Evolutionary conservation across 2,797 vertebrate genomes (phyloP), one percentile per base, ranked within the genome.

Genomic region (Phrynocephalus forsythii): DNA sequence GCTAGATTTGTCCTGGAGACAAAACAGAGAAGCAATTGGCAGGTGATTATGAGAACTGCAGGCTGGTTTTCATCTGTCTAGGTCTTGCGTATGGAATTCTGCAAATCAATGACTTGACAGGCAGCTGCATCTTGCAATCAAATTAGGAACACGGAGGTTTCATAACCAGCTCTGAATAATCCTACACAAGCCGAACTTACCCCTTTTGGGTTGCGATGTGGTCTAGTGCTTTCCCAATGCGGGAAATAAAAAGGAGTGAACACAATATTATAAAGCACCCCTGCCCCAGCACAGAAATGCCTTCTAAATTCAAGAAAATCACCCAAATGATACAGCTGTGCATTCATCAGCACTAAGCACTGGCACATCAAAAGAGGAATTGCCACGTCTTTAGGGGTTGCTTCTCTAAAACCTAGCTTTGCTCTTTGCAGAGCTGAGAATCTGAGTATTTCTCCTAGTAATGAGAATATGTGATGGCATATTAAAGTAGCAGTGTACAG

Each of bases 21-120:
- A 87, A 81, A 87, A 66, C 48, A 89, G 77, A 88, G 44, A 63
- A 90, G 44, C 79, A 94, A 93, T 81, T 94, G 77, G 75, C 71
- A 87, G 81, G 87, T 38, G 6, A 86, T 87, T 91, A 72, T 50
- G 69, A 73, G 26, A 76, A 75, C 3, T 86, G 18, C 20, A 82
- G 88, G 38, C 75, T 92, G 79, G 30, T 73, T 84, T 88, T 93
- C 75, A 79, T 88, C 88, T 79, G 77, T 82, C n/a, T 78, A 2
- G 83, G n/a, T 71, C 67, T 71, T 38, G 38, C 81, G 67, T 33
- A 93, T 33, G 79, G 50, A 8, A 87, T 44, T 89, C 90, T 82
- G 81, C 79, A 83, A 63, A 60, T 81, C n/a, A 91, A 79, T 86
- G 60, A 91, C 91, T 83, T 69, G 91, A 90, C 38, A 72, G 28